These are phyloP conservation scores for Forbesichthys agassizii DNA, from an alignment of 2,113 vertebrate species.

Conservation along the genomic window DNA sequence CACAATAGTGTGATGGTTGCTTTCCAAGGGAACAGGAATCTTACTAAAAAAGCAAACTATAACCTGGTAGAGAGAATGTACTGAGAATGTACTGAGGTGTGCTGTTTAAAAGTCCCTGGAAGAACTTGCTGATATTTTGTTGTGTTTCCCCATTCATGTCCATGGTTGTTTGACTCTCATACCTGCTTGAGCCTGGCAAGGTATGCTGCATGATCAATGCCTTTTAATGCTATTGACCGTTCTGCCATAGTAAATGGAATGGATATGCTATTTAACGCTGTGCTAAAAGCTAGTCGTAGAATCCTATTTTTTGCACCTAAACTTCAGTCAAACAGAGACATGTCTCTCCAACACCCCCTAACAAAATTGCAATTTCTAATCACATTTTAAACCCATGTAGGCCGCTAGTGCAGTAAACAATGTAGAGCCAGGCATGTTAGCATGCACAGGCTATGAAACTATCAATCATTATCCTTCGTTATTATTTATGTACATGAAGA, in stretches of 20 bases:
- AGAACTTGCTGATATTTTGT: background rate
- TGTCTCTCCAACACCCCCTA: too few species aligned
- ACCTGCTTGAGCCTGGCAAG: slow-evolving; percentile 9
- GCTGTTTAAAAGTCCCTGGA: slow-evolving; percentile 29
- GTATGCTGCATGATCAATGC: background rate
- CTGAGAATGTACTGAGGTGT: slow-evolving; percentile 29
- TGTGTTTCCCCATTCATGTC: slow-evolving; percentile 23
- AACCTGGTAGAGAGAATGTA: slow-evolving; percentile 30
- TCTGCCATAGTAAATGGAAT: too few species aligned
- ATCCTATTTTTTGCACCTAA: too few species aligned
- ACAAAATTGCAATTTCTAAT: too few species aligned
- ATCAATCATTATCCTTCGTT: slow-evolving; percentile 14
- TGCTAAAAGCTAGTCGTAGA: too few species aligned
- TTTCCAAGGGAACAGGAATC: slow-evolving; percentile 39
- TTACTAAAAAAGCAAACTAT: slow-evolving; percentile 3
- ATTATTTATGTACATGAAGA: slow-evolving; percentile 36
- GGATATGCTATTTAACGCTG: too few species aligned
- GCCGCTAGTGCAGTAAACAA: too few species aligned
- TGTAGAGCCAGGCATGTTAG: background rate
- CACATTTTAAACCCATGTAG: background rate
- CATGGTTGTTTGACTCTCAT: slow-evolving; percentile 2
- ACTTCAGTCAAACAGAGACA: too few species aligned
- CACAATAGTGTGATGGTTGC: background rate
- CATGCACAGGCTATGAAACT: background rate
- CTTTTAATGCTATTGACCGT: background rate